phyloP scores from a whole-genome alignment of 2,888 invertebrate species.

The Chrysotoxum bicinctum region DNA sequence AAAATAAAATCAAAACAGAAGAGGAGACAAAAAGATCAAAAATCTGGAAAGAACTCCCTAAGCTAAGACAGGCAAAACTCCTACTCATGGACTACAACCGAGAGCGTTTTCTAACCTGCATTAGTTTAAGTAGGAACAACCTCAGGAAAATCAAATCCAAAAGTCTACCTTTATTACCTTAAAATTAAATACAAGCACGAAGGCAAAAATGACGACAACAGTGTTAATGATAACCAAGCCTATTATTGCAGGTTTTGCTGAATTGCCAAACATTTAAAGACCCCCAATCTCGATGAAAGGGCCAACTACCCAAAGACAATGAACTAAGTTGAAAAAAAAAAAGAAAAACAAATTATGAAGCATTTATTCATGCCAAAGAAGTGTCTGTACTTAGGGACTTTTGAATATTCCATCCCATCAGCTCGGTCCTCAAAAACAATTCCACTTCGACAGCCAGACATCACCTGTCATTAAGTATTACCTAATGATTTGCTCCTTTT shows the following conservation, averaged over 20 bases:
- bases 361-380: conserved; percentile 1
- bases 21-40: no score
- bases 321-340: conserved; percentile 7
- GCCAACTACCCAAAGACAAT: conserved; percentile 54
- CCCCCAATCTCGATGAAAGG: conserved; percentile 63
- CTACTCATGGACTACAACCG: no score
- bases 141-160: no score
- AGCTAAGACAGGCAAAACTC: no score
- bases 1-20: no score
- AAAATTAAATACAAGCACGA: neutral
- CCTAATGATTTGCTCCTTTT: conserved; percentile 67
- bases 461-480: conserved; percentile 71
- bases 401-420: conserved; percentile 8
- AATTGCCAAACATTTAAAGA: conserved; percentile 1
- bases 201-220: neutral
- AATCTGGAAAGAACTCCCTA: no score
- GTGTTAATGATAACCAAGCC: conserved; percentile 44
- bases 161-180: neutral
- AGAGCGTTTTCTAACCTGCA: no score
- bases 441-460: conserved; percentile 56
- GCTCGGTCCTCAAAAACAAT: conserved; percentile 14
- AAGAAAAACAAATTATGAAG: neutral
- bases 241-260: conserved; percentile 50
- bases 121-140: no score
- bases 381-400: neutral